phyloP scores from a whole-genome alignment of 1,140 invertebrate genomes.

The Ceratina australensis region DNA sequence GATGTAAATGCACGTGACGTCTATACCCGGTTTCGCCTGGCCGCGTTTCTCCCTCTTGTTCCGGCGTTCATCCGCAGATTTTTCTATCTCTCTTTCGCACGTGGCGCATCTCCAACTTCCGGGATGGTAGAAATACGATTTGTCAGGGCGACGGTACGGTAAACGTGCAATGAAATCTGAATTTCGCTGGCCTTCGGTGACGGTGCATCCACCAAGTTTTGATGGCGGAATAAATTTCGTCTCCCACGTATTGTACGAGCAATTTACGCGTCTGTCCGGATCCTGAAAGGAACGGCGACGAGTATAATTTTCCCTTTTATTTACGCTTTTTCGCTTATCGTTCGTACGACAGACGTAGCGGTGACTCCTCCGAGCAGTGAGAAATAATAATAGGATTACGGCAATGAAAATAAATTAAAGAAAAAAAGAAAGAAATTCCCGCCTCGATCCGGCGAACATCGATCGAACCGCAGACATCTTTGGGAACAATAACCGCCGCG shows the following conservation, averaged over 20 bases:
- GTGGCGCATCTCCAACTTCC: conserved; percentile 9
- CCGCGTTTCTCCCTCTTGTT: no score
- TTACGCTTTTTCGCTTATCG: neutral
- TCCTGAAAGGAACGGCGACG: neutral
- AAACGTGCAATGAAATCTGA: conserved; percentile 49
- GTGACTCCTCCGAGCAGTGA: no score
- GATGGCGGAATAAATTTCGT: conserved; percentile 29
- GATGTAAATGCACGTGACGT: conserved; percentile 31
- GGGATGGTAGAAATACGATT: conserved; percentile 43
- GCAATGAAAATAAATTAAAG: no score
- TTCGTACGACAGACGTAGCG: neutral
- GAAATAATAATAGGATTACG: no score
- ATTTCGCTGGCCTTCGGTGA: conserved; percentile 8
- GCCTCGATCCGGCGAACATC: no score
- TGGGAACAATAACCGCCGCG: no score
- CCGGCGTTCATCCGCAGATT: neutral
- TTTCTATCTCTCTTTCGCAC: neutral
- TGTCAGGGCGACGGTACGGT: conserved; percentile 38
- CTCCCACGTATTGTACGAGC: neutral
- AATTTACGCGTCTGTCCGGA: neutral
- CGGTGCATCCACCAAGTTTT: conserved; percentile 17
- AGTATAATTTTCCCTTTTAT: neutral
- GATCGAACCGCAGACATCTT: no score
- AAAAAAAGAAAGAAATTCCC: no score
- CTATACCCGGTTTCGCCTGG: neutral